phyloP scores from a whole-genome alignment of 2,797 vertebrate genomes.

The Poecile montanus region DNA sequence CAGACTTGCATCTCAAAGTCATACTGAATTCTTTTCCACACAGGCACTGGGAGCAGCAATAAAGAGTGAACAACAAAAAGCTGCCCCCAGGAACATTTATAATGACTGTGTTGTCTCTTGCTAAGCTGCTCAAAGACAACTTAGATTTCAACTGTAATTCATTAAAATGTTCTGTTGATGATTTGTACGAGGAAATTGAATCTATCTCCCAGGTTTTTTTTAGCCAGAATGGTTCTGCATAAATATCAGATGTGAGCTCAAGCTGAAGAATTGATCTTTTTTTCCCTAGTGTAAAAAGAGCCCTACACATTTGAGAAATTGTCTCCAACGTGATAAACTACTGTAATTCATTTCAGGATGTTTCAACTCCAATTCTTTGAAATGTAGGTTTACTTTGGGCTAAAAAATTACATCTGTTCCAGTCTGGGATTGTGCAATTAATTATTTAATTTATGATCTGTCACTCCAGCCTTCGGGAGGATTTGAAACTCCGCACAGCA shows the following conservation, averaged over 20 bases:
- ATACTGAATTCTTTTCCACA: neutral
- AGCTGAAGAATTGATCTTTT: neutral
- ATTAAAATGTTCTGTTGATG: neutral
- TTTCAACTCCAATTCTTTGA: neutral
- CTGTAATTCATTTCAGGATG: neutral
- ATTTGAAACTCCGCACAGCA: neutral
- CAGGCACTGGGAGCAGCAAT: neutral
- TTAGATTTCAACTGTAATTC: neutral
- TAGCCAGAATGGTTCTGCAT: neutral
- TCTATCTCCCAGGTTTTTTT: neutral
- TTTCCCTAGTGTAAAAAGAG: neutral
- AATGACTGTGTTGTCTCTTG: neutral
- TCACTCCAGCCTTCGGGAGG: neutral
- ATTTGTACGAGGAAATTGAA: conserved; percentile 8
- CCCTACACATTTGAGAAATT: neutral
- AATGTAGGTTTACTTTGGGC: neutral
- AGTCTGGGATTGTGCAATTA: neutral
- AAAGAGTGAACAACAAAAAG: neutral
- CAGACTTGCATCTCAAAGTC: neutral
- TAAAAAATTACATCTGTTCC: neutral
- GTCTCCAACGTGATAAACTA: neutral
- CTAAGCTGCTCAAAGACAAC: neutral
- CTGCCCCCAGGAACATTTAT: neutral
- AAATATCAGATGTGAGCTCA: conserved; percentile 24
- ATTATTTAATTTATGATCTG: conserved; percentile 15